These are phyloP conservation scores for Scolopax bukidnonensis DNA, from an alignment of 2,797 vertebrate species.

Conservation along the genomic window DNA sequence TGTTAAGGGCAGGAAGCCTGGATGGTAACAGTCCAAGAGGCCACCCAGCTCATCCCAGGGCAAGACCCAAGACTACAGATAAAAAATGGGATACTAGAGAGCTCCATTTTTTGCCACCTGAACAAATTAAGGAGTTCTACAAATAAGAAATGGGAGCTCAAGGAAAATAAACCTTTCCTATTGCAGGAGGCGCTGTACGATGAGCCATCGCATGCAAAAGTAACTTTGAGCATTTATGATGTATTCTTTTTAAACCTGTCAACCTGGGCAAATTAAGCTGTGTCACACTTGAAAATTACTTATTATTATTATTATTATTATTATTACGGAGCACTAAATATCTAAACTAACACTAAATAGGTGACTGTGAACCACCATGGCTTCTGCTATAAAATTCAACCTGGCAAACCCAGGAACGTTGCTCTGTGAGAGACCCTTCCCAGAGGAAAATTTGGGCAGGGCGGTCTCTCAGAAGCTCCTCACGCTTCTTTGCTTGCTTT, in stretches of 20 bases:
- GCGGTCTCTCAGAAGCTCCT: not conserved
- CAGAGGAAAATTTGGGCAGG: fast-evolving
- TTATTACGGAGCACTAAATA: not conserved
- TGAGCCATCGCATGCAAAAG: not conserved
- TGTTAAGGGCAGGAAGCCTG: not conserved
- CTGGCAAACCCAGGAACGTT: fast-evolving
- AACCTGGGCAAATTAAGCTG: not conserved
- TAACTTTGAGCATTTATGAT: not conserved
- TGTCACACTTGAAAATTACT: not conserved
- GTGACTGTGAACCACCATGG: not conserved
- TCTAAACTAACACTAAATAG: not conserved
- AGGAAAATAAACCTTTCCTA: not conserved
- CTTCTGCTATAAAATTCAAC: not conserved
- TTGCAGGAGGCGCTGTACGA: not conserved
- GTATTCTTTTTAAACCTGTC: not conserved
- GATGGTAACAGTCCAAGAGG: not conserved
- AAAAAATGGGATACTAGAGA: not conserved
- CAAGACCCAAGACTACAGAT: not conserved
- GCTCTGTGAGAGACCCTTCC: not conserved
- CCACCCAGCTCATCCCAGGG: not conserved
- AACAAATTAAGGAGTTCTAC: not conserved
- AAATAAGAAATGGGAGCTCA: not conserved
- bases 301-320: not conserved
- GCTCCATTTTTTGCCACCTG: not conserved
- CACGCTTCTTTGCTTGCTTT: not conserved